Percentiles rank a stretch among this genome's conserved stretches.
Conservation (phyloP, 1,140 invertebrate genomes). For the Archivesica marissinica region DNA sequence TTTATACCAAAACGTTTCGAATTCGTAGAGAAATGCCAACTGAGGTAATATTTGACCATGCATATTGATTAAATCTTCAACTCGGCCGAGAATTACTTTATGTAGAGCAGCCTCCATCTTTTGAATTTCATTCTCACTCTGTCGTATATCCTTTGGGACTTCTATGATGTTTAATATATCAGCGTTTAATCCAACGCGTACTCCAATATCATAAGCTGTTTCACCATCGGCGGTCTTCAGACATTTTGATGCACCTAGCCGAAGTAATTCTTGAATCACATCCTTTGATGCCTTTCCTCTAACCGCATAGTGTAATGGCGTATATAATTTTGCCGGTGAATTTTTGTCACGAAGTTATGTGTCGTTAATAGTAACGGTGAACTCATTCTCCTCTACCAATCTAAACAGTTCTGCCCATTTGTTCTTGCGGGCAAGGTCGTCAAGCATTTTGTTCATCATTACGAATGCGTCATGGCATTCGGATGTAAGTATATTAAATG, state of each 20-base stretch:
- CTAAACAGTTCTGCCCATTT: not conserved
- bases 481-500: not conserved
- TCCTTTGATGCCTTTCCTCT: not conserved
- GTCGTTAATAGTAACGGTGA: not conserved
- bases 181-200: not conserved
- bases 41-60: conserved; percentile 60
- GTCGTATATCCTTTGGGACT: conserved; percentile 30
- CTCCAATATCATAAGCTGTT: conserved; percentile 45
- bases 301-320: conserved; percentile 40
- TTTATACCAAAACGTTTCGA: conserved; percentile 39
- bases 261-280: conserved; percentile 1
- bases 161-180: conserved; percentile 30
- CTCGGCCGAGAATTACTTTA: conserved; percentile 39
- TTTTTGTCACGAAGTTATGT: too few relatives aligned
- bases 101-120: conserved; percentile 56
- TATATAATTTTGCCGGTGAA: conserved; percentile 11
- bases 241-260: not conserved
- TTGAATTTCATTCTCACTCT: conserved; percentile 32
- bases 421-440: not conserved
- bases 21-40: conserved; percentile 39
- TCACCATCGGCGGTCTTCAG: conserved; percentile 25
- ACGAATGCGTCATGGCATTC: not conserved
- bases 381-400: not conserved
- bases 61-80: conserved; percentile 40
- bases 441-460: not conserved